phyloP scores from a whole-genome alignment of 2,888 invertebrate genomes.

The Polia nebulosa region DNA sequence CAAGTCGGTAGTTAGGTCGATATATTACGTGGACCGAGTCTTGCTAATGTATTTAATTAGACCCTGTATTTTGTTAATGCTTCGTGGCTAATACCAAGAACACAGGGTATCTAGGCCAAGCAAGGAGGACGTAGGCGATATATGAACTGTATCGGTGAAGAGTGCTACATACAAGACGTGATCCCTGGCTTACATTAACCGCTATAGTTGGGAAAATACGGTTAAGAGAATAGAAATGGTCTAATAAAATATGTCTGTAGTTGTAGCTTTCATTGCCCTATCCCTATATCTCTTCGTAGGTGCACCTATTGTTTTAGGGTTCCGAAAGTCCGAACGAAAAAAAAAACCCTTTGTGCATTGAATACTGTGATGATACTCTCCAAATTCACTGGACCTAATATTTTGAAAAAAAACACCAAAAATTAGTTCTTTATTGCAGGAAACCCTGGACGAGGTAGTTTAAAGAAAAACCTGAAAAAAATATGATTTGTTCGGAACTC shows the following conservation, averaged over 20 bases:
- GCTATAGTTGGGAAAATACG: background rate
- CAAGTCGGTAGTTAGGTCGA: background rate
- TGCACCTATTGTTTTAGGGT: too few species aligned
- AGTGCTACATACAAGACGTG: slow-evolving; percentile 6
- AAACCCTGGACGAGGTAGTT: too few species aligned
- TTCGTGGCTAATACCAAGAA: background rate
- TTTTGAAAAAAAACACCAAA: too few species aligned
- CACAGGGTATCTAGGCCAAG: background rate
- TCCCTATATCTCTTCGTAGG: too few species aligned
- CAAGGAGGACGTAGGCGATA: background rate
- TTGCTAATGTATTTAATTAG: background rate
- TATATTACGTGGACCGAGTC: background rate
- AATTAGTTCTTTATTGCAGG: too few species aligned
- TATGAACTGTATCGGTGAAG: background rate
- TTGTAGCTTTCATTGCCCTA: too few species aligned
- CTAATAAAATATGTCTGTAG: background rate
- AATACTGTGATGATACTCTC: too few species aligned
- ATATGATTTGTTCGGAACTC: too few species aligned
- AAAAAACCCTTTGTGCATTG: too few species aligned
- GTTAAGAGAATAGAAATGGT: background rate
- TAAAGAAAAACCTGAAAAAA: too few species aligned
- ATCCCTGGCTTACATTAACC: background rate
- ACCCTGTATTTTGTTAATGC: background rate
- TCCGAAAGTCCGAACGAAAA: too few species aligned
- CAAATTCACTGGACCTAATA: too few species aligned